Evolutionary conservation across 2,797 vertebrate genomes (phyloP), one percentile per base, ranked within the genome.

Genomic region (Esox masquinongy): DNA sequence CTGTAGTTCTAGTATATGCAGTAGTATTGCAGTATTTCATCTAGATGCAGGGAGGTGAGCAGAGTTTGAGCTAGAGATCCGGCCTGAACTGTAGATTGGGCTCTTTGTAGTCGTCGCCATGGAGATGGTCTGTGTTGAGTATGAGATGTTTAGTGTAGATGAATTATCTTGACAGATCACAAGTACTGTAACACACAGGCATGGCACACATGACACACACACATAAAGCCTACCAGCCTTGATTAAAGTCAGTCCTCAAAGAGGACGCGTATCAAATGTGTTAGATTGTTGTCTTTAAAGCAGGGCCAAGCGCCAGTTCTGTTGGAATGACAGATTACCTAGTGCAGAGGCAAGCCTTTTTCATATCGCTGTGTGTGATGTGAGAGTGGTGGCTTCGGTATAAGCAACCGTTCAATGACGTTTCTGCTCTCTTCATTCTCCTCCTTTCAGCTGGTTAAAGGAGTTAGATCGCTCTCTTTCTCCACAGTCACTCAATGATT

Each of bases 391-490:
- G 78, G 74, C 16, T 5, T 17, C 1, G 84, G 70, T 50, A 91
- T 84, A 81, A 87, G 83, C 87, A 86, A 82, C 88, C 81, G 78
- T 88, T 90, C 87, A 90, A 91, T 90, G 49, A 74, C 80, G 84
- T 88, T 90, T 88, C 88, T 84, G 82, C 73, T 73, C 77, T 74
- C 68, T 88, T 87, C 85, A 82, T 67, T 22, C 53, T 72, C 83
- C 78, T 73, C 77, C 63, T 34, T 59, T 15, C 9, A n/a, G 2
- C 68, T 53, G 5, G n/a, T 24, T 50, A 43, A 16, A 51, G 22
- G 43, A 39, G 36, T 26, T 51, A 26, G 24, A 50, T 50, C n/a
- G 17, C 14, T 49, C 14, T 31, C 34, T 34, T 34, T 34, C 36
- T 39, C 4, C 36, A 39, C 36, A 39, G 1, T 39, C 36, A 39